These are phyloP conservation scores for Decapterus maruadsi DNA, from an alignment of 2,797 vertebrate species.

Conservation along the genomic window DNA sequence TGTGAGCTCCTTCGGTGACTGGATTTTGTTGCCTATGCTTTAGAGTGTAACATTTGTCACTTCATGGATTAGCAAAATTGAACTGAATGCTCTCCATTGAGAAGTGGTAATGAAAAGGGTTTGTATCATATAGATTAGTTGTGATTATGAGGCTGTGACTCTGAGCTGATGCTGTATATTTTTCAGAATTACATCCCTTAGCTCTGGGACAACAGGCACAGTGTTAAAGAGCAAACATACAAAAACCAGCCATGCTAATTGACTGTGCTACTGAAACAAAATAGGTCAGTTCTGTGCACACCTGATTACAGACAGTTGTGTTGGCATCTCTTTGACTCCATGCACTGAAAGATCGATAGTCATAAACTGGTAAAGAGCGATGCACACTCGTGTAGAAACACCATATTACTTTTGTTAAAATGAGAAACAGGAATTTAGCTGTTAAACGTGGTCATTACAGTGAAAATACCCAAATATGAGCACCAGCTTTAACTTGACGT, in stretches of 20 bases:
- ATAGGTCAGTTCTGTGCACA: conserved; percentile 22
- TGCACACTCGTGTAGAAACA: conserved; percentile 2
- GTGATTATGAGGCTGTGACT: conserved; percentile 39
- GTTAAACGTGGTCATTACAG: conserved; percentile 4
- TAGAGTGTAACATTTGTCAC: conserved; percentile 37
- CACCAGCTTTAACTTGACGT: not conserved
- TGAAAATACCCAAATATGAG: conserved; percentile 7
- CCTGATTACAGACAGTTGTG: conserved; percentile 17
- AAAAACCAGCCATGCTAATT: conserved; percentile 69
- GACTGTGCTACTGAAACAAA: conserved; percentile 59
- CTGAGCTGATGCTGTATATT: conserved; percentile 15
- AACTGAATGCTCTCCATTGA: conserved; percentile 9
- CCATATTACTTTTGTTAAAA: conserved; percentile 15
- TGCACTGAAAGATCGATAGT: conserved; percentile 9
- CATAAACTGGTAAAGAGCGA: conserved; percentile 3
- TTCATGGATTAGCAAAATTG: conserved; percentile 23
- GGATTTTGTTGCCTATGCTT: conserved; percentile 22
- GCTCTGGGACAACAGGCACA: conserved; percentile 38
- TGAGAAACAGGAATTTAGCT: not conserved
- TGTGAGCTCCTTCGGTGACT: conserved; percentile 45
- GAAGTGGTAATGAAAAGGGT: conserved; percentile 35
- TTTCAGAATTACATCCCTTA: conserved; percentile 53
- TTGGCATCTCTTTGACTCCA: conserved; percentile 9
- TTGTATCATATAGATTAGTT: conserved; percentile 48
- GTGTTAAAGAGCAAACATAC: conserved; percentile 40